Conservation (phyloP, 2,797 vertebrate genomes). For the Phalloptychus januarius region DNA sequence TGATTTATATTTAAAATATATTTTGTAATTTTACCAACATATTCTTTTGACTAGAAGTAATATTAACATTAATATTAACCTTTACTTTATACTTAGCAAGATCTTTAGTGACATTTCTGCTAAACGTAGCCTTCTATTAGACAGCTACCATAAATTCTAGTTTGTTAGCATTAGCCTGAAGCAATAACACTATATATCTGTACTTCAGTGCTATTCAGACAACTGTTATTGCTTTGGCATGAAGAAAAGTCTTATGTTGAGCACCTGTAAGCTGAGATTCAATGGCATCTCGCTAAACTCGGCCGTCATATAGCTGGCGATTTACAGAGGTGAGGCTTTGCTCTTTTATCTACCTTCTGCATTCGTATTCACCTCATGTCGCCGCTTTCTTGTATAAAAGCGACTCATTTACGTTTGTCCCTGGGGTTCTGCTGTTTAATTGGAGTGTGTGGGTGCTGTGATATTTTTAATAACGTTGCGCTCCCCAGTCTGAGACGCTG, state of each 20-base stretch:
- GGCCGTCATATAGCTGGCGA: background rate
- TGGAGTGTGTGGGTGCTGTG: conserved; percentile 35
- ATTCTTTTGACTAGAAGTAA: background rate
- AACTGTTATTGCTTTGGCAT: background rate
- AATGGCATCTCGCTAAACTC: background rate
- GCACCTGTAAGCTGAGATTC: background rate
- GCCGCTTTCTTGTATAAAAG: conserved; percentile 20
- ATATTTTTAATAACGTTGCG: conserved; percentile 45
- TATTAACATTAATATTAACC: background rate
- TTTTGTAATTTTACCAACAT: background rate
- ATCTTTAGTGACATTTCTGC: background rate
- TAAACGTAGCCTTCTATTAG: background rate
- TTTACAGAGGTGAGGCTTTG: background rate
- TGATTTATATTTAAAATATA: background rate
- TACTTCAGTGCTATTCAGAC: background rate
- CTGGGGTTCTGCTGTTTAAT: conserved; percentile 51
- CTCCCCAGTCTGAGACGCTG: conserved; percentile 8
- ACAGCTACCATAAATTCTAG: background rate
- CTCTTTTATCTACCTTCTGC: conserved; percentile 8
- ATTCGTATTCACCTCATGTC: conserved; percentile 21
- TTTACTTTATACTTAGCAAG: background rate
- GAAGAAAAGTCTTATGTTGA: background rate
- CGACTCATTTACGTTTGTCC: conserved; percentile 17
- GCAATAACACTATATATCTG: background rate
- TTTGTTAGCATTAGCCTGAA: background rate